Conservation (phyloP, 1,140 invertebrate genomes). For the Megalonaias nervosa region DNA sequence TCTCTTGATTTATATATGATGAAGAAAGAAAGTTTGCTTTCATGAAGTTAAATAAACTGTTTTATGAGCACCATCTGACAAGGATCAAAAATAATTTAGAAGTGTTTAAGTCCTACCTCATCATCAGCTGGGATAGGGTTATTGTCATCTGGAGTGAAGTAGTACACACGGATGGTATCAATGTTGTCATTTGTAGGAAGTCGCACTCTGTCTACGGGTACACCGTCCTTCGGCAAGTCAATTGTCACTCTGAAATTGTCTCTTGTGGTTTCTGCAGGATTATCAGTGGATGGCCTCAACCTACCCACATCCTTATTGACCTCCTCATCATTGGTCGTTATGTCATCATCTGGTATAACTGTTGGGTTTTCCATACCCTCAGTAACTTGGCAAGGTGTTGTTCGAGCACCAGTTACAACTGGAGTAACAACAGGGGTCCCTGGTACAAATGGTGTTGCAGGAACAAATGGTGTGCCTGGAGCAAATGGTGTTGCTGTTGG, state of each 20-base stretch:
- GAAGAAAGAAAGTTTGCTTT: no score
- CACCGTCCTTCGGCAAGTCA: conserved; percentile 17
- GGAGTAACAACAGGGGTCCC: no score
- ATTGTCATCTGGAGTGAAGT: neutral
- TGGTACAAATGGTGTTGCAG: neutral
- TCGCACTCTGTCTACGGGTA: conserved; percentile 15
- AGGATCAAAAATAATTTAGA: neutral
- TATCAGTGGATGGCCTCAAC: conserved; percentile 8
- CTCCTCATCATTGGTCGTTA: neutral
- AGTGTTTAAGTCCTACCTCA: neutral
- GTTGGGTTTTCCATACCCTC: conserved; percentile 14
- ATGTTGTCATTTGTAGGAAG: conserved; percentile 24
- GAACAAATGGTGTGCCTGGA: neutral
- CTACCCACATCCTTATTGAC: conserved; percentile 16
- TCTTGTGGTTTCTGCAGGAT: conserved; percentile 17
- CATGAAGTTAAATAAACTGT: no score
- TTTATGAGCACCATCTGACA: no score
- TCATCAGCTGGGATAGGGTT: conserved; percentile 4
- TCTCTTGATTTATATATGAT: no score
- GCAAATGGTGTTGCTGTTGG: no score
- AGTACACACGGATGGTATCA: conserved; percentile 17
- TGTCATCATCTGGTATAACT: conserved; percentile 3
- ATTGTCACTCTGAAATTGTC: conserved; percentile 30
- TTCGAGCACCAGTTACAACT: no score
- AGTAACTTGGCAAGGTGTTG: neutral